Evolutionary conservation across 2,797 vertebrate genomes (phyloP).

Genomic region (Hyperoplus lanceolatus): DNA sequence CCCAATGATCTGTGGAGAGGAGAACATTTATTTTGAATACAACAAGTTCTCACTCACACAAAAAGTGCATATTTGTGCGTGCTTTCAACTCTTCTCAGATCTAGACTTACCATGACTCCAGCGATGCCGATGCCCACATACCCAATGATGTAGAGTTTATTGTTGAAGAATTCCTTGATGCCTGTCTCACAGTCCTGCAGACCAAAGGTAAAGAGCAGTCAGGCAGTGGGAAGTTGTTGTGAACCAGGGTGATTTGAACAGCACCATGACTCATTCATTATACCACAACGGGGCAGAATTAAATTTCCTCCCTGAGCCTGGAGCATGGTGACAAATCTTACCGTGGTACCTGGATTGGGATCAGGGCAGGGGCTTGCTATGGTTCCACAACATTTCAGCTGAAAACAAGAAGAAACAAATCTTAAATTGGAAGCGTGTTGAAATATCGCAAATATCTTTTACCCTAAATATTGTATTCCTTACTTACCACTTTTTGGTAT

Average conservation of each 20-base stretch:
- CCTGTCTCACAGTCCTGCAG: slow-evolving; percentile 90
- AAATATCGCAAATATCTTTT: too few species aligned
- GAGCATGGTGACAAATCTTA: slow-evolving; percentile 45
- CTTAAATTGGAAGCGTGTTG: neutral
- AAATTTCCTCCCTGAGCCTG: slow-evolving; percentile 3
- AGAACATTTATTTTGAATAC: slow-evolving; percentile 1
- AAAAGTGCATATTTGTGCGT: neutral
- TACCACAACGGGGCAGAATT: slow-evolving; percentile 2
- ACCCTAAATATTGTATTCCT: too few species aligned
- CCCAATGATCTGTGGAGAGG: slow-evolving; percentile 90
- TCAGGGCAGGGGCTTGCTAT: slow-evolving; percentile 49
- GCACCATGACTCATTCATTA: neutral
- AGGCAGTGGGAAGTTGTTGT: neutral
- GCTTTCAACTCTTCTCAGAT: neutral
- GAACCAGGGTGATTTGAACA: slow-evolving; percentile 5
- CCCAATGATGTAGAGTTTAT: slow-evolving; percentile 92
- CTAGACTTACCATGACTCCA: slow-evolving; percentile 92
- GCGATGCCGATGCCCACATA: slow-evolving; percentile 95
- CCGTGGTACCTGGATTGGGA: slow-evolving; percentile 50
- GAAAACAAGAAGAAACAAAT: slow-evolving; percentile 19
- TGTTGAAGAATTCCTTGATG: slow-evolving; percentile 90
- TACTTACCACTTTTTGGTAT: slow-evolving; percentile 90
- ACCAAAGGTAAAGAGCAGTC: slow-evolving; percentile 18
- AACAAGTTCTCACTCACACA: neutral
- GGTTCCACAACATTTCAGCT: slow-evolving; percentile 85